These are phyloP conservation scores for Hylaeus volcanicus DNA, from an alignment of 1,140 invertebrate genomes.

Conservation along the genomic window DNA sequence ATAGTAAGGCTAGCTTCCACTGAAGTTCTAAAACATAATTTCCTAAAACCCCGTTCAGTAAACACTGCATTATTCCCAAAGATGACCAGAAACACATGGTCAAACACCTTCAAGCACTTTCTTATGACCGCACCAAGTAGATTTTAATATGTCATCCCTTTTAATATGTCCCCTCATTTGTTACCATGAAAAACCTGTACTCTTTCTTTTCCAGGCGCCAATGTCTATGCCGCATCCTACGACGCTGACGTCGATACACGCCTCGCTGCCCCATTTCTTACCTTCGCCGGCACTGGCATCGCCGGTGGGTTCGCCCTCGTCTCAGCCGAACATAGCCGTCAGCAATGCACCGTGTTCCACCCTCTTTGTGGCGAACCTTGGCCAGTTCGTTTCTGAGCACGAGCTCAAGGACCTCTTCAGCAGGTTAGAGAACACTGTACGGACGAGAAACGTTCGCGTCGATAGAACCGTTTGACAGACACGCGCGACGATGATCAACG, in stretches of 20 bases:
- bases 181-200: conserved; percentile 21
- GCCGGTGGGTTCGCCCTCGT: conserved; percentile 90
- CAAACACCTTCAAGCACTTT: too few species aligned
- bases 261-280: conserved; percentile 88
- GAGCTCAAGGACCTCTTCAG: conserved; percentile 98
- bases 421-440: conserved; percentile 87
- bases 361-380: conserved; percentile 97
- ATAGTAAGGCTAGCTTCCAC: too few species aligned
- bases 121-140: too few species aligned
- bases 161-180: too few species aligned
- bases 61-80: too few species aligned
- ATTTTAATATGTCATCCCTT: too few species aligned
- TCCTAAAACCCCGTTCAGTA: too few species aligned
- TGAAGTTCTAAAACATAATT: too few species aligned
- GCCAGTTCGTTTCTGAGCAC: conserved; percentile 97
- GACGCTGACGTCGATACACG: conserved; percentile 90
- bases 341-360: conserved; percentile 95
- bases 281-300: conserved; percentile 92
- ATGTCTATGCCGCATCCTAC: conserved; percentile 90
- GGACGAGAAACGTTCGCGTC: background rate
- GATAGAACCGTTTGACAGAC: background rate
- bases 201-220: conserved; percentile 81
- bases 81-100: too few species aligned
- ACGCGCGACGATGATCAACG: background rate
- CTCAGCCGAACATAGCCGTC: conserved; percentile 84